Evolutionary conservation across 2,797 vertebrate species (phyloP).

Genomic region (Lutjanus campechanus): DNA sequence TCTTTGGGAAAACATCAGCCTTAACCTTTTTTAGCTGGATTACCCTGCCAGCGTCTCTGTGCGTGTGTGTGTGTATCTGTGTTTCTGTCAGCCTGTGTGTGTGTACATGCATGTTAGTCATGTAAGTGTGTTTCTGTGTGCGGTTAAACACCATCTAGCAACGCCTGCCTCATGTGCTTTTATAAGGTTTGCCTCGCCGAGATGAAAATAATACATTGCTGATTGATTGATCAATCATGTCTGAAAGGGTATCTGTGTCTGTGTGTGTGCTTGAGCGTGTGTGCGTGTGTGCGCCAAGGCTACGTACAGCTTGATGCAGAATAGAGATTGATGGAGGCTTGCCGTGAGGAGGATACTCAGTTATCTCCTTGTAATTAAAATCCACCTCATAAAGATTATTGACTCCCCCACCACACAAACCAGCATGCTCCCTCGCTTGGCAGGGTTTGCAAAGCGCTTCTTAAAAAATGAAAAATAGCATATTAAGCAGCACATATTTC

Average conservation of each 20-base stretch:
- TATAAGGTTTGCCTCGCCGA: slow-evolving; percentile 67
- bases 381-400: slow-evolving; percentile 89
- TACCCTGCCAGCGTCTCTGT: slow-evolving; percentile 70
- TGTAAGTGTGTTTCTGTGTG: slow-evolving; percentile 34
- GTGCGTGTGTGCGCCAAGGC: slow-evolving; percentile 37
- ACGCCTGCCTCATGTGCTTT: slow-evolving; percentile 63
- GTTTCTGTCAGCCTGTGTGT: slow-evolving; percentile 10
- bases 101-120: slow-evolving; percentile 25
- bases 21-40: slow-evolving; percentile 86
- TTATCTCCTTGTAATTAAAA: slow-evolving; percentile 90
- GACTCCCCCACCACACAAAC: slow-evolving; percentile 84
- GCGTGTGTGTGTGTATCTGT: slow-evolving; percentile 10
- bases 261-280: slow-evolving; percentile 7
- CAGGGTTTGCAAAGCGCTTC: slow-evolving; percentile 85
- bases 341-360: slow-evolving; percentile 84
- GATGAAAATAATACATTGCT: slow-evolving; percentile 81
- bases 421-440: slow-evolving; percentile 79
- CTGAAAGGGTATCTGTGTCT: slow-evolving; percentile 68
- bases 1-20: slow-evolving; percentile 84
- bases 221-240: slow-evolving; percentile 83
- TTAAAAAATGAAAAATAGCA: slow-evolving; percentile 87
- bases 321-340: slow-evolving; percentile 85
- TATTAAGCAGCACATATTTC: slow-evolving; percentile 88
- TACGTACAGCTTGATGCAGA: slow-evolving; percentile 74
- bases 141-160: slow-evolving; percentile 56